Conservation (phyloP, 2,888 invertebrate genomes). For the Nomada fabriciana region DNA sequence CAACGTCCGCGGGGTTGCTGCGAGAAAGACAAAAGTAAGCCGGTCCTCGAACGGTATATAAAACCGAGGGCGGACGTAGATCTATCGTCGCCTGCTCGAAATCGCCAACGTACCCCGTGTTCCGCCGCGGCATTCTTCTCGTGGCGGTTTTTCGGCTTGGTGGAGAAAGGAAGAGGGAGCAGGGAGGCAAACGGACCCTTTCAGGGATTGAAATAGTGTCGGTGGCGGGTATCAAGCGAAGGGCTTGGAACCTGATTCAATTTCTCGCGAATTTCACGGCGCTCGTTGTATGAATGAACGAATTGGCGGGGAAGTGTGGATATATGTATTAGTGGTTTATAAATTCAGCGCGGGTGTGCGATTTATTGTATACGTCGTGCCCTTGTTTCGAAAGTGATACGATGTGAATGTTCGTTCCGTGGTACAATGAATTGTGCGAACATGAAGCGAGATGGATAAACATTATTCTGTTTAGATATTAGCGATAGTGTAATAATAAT, state of each 20-base stretch:
- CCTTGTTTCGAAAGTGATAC: too few species aligned
- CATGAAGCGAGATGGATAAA: too few species aligned
- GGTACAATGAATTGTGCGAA: too few species aligned
- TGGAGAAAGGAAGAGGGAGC: constrained; percentile 56
- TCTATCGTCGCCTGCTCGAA: constrained; percentile 74
- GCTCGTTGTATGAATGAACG: background rate
- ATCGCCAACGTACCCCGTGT: constrained; percentile 63
- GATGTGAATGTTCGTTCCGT: too few species aligned
- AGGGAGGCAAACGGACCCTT: constrained; percentile 1
- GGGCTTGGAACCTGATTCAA: background rate
- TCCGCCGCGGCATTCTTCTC: constrained; percentile 29
- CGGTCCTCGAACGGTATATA: constrained; percentile 47
- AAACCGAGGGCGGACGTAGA: constrained; percentile 75
- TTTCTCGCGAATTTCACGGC: background rate
- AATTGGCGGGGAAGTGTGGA: background rate
- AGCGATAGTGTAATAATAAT: too few species aligned
- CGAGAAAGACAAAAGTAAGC: constrained; percentile 60
- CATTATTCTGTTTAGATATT: too few species aligned
- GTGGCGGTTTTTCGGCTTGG: constrained; percentile 25
- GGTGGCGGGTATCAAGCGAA: constrained; percentile 6
- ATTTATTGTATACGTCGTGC: too few species aligned
- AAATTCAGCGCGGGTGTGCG: too few species aligned
- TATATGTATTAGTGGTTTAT: too few species aligned
- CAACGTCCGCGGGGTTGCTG: constrained; percentile 9
- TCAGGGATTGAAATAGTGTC: background rate